Conservation (phyloP, 2,797 vertebrate species). For the Hoplostethus atlanticus region DNA sequence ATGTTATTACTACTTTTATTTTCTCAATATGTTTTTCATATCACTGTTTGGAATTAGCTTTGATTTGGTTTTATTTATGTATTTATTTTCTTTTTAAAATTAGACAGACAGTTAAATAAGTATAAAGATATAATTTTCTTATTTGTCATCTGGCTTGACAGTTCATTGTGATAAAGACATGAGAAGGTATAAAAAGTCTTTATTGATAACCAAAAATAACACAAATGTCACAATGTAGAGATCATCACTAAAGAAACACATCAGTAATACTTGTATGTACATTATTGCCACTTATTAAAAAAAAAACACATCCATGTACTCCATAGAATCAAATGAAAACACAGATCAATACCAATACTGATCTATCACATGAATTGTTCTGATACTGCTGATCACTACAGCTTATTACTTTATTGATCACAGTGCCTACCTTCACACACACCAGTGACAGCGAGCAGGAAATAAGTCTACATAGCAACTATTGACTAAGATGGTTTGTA, state of each 20-base stretch:
- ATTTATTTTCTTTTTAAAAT: neutral
- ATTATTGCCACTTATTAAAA: slow-evolving; percentile 67
- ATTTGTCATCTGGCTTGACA: too few relatives aligned
- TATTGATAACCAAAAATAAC: slow-evolving; percentile 74
- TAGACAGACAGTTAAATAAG: neutral
- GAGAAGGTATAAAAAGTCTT: slow-evolving; percentile 75
- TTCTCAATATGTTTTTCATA: neutral
- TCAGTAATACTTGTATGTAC: slow-evolving; percentile 66
- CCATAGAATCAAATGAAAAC: slow-evolving; percentile 32
- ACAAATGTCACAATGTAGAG: slow-evolving; percentile 56
- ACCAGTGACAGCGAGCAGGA: slow-evolving; percentile 10
- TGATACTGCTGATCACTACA: slow-evolving; percentile 1
- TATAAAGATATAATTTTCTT: neutral
- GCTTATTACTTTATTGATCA: neutral
- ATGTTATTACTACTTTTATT: neutral
- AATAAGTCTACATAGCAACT: slow-evolving; percentile 18
- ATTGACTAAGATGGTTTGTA: slow-evolving; percentile 23
- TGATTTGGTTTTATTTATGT: neutral
- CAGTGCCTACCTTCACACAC: slow-evolving; percentile 26
- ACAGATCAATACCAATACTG: slow-evolving; percentile 22
- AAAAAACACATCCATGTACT: slow-evolving; percentile 10
- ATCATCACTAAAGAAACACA: slow-evolving; percentile 37
- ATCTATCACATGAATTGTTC: neutral
- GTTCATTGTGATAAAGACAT: too few relatives aligned
- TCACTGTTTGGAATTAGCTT: neutral